phyloP scores from a whole-genome alignment of 2,888 invertebrate genomes.

The Dasysyrphus albostriatus region DNA sequence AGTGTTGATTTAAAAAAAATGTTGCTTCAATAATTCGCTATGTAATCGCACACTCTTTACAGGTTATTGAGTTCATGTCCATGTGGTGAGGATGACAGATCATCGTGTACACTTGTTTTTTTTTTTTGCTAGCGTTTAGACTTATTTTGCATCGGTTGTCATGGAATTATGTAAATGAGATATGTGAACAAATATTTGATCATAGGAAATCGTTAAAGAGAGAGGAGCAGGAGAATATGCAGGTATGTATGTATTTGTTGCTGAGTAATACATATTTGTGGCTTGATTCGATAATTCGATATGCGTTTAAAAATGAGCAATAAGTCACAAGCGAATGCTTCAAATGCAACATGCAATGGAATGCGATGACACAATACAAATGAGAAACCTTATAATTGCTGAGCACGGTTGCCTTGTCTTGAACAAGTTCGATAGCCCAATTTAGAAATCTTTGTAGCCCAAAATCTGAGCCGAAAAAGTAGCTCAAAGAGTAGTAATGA shows the following conservation, averaged over 20 bases:
- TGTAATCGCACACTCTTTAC: conserved; percentile 27
- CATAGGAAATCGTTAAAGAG: background rate
- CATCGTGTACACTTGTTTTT: conserved; percentile 41
- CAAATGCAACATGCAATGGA: background rate
- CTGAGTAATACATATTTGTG: background rate
- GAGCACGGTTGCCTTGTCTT: too few species aligned
- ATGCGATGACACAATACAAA: conserved; percentile 38
- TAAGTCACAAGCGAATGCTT: conserved; percentile 13
- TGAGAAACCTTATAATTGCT: background rate
- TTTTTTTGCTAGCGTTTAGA: conserved; percentile 28
- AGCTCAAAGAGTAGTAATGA: too few species aligned
- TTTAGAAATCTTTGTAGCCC: too few species aligned
- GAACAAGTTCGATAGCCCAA: too few species aligned
- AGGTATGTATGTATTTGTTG: background rate
- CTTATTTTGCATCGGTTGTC: background rate
- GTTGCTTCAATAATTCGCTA: conserved; percentile 34
- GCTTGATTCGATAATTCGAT: too few species aligned
- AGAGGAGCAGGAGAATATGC: background rate
- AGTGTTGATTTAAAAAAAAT: background rate
- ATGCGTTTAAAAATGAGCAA: background rate
- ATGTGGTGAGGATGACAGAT: conserved; percentile 44
- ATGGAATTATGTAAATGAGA: conserved; percentile 49
- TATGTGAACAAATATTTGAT: conserved; percentile 25
- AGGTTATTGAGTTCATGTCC: conserved; percentile 59
- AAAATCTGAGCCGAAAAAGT: too few species aligned